Evolutionary conservation across 2,113 vertebrate species (phyloP), one percentile per base, ranked within the genome.

Genomic region (Heterochromis multidens): DNA sequence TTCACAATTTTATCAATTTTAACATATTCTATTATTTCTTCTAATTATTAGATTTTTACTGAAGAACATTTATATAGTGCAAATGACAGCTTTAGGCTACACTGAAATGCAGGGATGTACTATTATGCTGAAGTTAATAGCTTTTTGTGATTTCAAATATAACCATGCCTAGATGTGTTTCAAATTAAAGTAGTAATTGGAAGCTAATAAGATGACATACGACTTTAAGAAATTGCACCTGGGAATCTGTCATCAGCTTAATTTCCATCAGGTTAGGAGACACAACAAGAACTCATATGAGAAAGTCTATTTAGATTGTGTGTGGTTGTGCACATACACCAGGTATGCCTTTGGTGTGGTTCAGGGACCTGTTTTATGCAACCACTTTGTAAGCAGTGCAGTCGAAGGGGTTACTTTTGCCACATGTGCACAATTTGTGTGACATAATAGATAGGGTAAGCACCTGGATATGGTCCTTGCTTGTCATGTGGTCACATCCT

Each of bases 1-100:
- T 54, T 70, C 60, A 72, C 54, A 79, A 89, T 93, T 84, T 59
- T 82, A 76, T 90, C 85, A 89, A 49, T 63, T n/a, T 85, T 87
- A 87, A 84, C 70, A 79, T 74, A 54, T 74, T 74, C 70, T 54
- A 54, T 85, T 74, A 60, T 81, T 86, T 81, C 35, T 62, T 74
- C 70, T 49, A 74, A 49, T 84, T 83, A 85, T 85, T 77, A 85
- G 54, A 88, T 86, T 92, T 80, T 62, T 58, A 80, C 25, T 40
- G 35, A 81, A 59, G 78, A 80, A 82, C 7, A n/a, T 74, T 72
- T 80, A 57, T 80, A 52, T 56, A 60, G 62, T 62, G 10, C 35
- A 81, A 77, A 49, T 77, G 46, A 80, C 46, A 80, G 52, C 74
- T 84, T 88, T 37, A 83, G 61, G 81, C 77, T 31, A 70, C 29